Conservation (phyloP, 2,113 vertebrate genomes). For the Calidris pygmaea region DNA sequence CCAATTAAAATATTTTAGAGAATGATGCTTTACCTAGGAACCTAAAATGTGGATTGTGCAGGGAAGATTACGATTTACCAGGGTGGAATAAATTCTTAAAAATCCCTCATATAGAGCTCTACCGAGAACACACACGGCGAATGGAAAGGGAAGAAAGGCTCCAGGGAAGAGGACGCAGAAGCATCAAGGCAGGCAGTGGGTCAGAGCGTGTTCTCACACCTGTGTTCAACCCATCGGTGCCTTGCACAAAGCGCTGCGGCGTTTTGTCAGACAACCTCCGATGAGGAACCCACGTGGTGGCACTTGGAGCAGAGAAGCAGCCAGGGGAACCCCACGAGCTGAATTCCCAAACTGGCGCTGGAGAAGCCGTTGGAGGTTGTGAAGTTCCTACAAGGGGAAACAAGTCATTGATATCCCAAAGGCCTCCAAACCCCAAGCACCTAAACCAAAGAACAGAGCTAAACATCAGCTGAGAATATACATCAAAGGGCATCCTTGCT, state of each 20-base stretch:
- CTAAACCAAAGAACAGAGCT: neutral
- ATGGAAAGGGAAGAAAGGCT: neutral
- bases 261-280: neutral
- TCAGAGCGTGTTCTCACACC: neutral
- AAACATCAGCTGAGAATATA: neutral
- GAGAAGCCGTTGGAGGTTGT: neutral
- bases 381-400: neutral
- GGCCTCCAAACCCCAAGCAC: neutral
- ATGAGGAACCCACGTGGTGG: fast-evolving
- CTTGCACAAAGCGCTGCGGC: neutral
- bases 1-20: neutral
- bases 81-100: neutral
- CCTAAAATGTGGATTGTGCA: too few species aligned
- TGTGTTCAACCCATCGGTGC: neutral
- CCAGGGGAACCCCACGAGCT: neutral
- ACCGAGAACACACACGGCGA: neutral
- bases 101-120: neutral
- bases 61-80: neutral
- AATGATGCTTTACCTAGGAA: neutral
- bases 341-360: neutral
- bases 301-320: neutral
- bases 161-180: neutral
- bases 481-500: neutral
- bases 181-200: neutral
- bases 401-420: neutral